Evolutionary conservation across 2,888 invertebrate genomes (phyloP), one percentile per base, ranked within the genome.

Genomic region (Apamea crenata): DNA sequence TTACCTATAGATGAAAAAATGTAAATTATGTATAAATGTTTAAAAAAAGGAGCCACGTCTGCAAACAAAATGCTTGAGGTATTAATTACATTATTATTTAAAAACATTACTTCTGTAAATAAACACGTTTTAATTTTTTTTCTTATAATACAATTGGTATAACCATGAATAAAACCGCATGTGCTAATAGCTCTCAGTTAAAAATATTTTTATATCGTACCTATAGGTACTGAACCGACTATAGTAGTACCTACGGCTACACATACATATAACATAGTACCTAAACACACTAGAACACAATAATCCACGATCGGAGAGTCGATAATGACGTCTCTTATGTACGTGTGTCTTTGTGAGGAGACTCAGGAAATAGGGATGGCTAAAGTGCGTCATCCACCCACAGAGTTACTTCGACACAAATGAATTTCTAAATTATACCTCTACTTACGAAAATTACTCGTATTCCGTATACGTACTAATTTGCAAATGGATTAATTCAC

Each of bases 281-380:
- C 90, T 90, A 90, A 90, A 91, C 87, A 92, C 88, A 90, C 89
- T 88, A 88, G 85, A 90, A 91, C 90, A 93, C 91, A 93, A 92
- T 93, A 93, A 93, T 92, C 90, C 91, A 87, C 90, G 91, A 92
- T 93, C 92, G 89, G 86, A 90, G 90, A 90, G 90, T 90, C 93
- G 93, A 94, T 94, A 94, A 94, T 93, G 93, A 93, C 91, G 90
- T 91, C 92, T 90, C 89, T 83, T 87, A 85, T 88, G 91, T 92
- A 92, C 93, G 93, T 93, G 93, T 91, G 92, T 92, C 93, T 93
- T 93, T 94, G 93, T 91, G 89, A 89, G 84, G 79, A 87, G 90
- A 87, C 87, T 89, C 88, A 86, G 89, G 89, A 88, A 87, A 88
- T 84, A 84, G 74, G 81, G 78, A 85, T 78, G 65, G 80, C 81